Percentiles rank a stretch among this genome's conserved stretches.
These are phyloP conservation scores for Takifugu ocellatus DNA, from an alignment of 2,797 vertebrate species.

Conservation along the genomic window DNA sequence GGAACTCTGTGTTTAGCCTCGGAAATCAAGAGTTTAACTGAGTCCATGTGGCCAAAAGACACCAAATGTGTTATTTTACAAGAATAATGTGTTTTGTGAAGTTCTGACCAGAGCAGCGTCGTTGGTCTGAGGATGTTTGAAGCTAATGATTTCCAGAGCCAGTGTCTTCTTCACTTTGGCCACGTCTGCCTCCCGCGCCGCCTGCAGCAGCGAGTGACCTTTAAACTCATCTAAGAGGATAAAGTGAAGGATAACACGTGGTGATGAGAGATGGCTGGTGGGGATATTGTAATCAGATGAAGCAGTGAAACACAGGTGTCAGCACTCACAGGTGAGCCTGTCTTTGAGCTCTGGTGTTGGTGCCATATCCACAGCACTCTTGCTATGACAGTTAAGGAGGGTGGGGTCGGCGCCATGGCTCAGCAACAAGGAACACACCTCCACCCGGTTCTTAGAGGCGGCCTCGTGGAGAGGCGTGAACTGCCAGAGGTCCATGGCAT, in stretches of 20 bases:
- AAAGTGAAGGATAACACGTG: slow-evolving; percentile 4
- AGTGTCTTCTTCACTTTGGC: slow-evolving; percentile 96
- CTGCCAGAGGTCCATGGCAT: slow-evolving; percentile 98
- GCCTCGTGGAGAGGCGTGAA: slow-evolving; percentile 97
- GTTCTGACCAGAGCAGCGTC: slow-evolving; percentile 91
- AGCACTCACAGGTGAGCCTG: slow-evolving; percentile 86
- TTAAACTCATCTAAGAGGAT: slow-evolving; percentile 90
- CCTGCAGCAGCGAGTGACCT: slow-evolving; percentile 96
- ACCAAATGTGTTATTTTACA: too few species aligned
- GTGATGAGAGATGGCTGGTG: too few species aligned
- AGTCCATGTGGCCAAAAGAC: too few species aligned
- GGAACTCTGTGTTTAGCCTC: too few species aligned
- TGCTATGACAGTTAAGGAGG: slow-evolving; percentile 94
- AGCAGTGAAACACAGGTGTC: not conserved
- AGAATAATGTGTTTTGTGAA: too few species aligned
- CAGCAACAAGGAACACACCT: slow-evolving; percentile 93
- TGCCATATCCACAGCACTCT: slow-evolving; percentile 96
- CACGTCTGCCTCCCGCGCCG: slow-evolving; percentile 95
- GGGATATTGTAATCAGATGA: not conserved
- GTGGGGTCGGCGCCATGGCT: slow-evolving; percentile 95
- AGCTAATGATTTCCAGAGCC: slow-evolving; percentile 95
- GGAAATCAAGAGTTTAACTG: too few species aligned
- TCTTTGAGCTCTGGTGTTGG: slow-evolving; percentile 94
- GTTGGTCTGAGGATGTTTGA: slow-evolving; percentile 96
- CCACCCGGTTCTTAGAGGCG: slow-evolving; percentile 94